Conservation (phyloP, 2,797 vertebrate genomes). For the Nyctalus aviator region DNA sequence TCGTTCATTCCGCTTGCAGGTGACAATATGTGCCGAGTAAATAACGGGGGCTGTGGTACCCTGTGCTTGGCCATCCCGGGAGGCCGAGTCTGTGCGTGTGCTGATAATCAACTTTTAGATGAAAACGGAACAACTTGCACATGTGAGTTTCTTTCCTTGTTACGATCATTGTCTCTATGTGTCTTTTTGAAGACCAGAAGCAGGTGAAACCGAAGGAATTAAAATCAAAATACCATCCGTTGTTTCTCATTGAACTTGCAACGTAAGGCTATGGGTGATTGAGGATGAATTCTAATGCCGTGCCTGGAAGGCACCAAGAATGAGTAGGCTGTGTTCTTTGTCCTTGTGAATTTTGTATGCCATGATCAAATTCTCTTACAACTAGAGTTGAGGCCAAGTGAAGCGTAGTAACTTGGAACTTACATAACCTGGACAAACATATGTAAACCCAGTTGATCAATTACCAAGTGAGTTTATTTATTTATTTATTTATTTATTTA, state of each 20-base stretch:
- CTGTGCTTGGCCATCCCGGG: slow-evolving; percentile 97
- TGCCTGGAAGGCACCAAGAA: neutral
- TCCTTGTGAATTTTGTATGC: neutral
- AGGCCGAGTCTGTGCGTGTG: slow-evolving; percentile 97
- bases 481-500: no score
- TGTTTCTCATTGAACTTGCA: slow-evolving; percentile 15
- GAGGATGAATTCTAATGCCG: slow-evolving; percentile 35
- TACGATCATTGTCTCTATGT: neutral
- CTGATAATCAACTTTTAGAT: slow-evolving; percentile 97
- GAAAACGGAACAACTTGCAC: slow-evolving; percentile 96
- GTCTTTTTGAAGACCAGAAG: neutral
- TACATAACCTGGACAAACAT: neutral
- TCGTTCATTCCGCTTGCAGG: slow-evolving; percentile 89
- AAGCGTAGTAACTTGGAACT: neutral
- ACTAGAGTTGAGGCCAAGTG: neutral
- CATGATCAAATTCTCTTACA: neutral
- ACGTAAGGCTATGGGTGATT: neutral
- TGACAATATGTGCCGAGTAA: slow-evolving; percentile 96
- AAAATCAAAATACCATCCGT: neutral
- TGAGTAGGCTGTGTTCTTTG: neutral
- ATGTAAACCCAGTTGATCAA: neutral
- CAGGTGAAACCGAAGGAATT: neutral
- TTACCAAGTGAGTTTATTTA: neutral
- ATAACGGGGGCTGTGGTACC: slow-evolving; percentile 97
- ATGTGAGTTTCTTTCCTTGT: slow-evolving; percentile 88